Percentiles rank a stretch among this genome's conserved stretches.
These are phyloP conservation scores for Ophion costatus DNA, from an alignment of 2,888 invertebrate species.

Conservation along the genomic window DNA sequence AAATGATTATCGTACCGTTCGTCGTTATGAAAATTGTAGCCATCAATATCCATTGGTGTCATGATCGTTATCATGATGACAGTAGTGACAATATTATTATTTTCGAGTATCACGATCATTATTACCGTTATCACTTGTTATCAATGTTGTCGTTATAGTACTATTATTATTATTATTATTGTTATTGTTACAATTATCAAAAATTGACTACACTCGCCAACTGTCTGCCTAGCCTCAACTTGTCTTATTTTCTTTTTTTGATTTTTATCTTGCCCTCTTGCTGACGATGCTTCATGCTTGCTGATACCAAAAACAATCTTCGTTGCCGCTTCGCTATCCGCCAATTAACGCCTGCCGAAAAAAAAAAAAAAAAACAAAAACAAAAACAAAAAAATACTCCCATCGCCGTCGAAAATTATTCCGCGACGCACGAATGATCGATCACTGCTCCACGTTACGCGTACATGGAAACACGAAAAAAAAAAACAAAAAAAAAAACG, in stretches of 20 bases:
- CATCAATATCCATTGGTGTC: not conserved
- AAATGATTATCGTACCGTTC: too few relatives aligned
- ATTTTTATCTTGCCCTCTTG: slow-evolving; percentile 84
- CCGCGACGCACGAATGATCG: slow-evolving; percentile 71
- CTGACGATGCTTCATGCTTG: slow-evolving; percentile 84
- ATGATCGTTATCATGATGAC: not conserved
- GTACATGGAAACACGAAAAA: slow-evolving; percentile 70
- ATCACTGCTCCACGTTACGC: slow-evolving; percentile 72
- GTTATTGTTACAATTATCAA: slow-evolving; percentile 60
- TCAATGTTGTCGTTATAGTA: slow-evolving; percentile 32
- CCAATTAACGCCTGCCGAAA: slow-evolving; percentile 82
- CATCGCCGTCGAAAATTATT: slow-evolving; percentile 69
- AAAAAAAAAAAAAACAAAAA: slow-evolving; percentile 45
- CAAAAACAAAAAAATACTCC: slow-evolving; percentile 42
- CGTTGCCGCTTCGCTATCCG: slow-evolving; percentile 83
- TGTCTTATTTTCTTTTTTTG: slow-evolving; percentile 83
- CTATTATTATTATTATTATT: slow-evolving; percentile 59
- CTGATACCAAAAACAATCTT: slow-evolving; percentile 79
- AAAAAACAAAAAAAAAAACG: slow-evolving; percentile 65
- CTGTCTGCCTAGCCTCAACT: slow-evolving; percentile 80
- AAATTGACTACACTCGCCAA: slow-evolving; percentile 63
- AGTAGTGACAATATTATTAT: not conserved
- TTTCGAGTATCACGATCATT: not conserved
- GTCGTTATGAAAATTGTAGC: too few relatives aligned
- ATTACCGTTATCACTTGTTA: slow-evolving; percentile 17